Percentiles rank a stretch among this genome's conserved stretches.
These are phyloP conservation scores for Yponomeuta cagnagella DNA, from an alignment of 2,888 invertebrate species.

Conservation along the genomic window DNA sequence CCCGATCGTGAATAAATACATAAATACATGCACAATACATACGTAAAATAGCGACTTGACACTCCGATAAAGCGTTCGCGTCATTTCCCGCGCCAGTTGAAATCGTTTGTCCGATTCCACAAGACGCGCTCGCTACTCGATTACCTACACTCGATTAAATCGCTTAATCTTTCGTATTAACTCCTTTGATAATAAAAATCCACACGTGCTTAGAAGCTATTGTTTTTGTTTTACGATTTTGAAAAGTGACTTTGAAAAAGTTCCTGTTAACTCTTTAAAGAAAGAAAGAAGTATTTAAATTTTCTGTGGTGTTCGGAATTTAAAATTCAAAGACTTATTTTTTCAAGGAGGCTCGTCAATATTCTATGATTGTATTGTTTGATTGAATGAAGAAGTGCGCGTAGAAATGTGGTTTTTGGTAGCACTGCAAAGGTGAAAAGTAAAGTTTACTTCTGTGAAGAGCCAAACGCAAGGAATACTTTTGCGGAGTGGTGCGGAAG, in stretches of 20 bases:
- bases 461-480: neutral
- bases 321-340: neutral
- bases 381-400: neutral
- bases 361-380: neutral
- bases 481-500: neutral
- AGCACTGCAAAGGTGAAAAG: neutral
- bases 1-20: slow-evolving; percentile 47
- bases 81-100: slow-evolving; percentile 2
- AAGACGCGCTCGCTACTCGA: neutral
- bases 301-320: neutral
- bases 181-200: neutral
- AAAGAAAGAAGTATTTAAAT: neutral
- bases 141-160: neutral
- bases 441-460: neutral
- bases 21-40: slow-evolving; percentile 24
- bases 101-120: neutral
- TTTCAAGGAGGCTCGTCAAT: neutral
- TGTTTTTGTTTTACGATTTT: neutral
- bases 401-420: neutral
- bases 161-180: neutral
- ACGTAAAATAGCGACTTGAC: neutral
- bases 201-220: neutral
- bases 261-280: neutral
- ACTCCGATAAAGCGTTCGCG: slow-evolving; percentile 5
- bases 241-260: neutral